Evolutionary conservation across 2,888 invertebrate species (phyloP), one percentile per base, ranked within the genome.

Genomic region (Caradrina kadenii): DNA sequence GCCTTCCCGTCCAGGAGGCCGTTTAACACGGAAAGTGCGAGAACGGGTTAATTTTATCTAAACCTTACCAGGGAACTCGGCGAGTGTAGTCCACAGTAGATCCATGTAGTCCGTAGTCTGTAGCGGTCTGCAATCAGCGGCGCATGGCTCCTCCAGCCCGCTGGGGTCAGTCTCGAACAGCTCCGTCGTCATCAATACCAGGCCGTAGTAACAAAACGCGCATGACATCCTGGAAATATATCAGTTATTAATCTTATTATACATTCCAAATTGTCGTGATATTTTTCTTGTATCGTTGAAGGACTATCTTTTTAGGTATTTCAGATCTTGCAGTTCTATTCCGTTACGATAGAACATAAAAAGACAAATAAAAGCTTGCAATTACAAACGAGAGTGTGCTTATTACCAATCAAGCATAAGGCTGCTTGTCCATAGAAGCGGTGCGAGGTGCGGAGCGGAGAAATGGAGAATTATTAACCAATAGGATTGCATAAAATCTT

Each of bases 181-280:
- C 90, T 99, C 99, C 0, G 99, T 99, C 1, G 99, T 99, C 98
- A 99, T 98, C 68, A 99, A 93, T 10, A 99, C 99, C 49, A 99
- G 96, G 0, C 99, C 99, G 90, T 99, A 99, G 93, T 99, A 99
- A 90, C 98, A 98, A 94, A 99, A 99, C 0, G 99, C 98, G 91
- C 99, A 99, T 0, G 98, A 97, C 97, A 98, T 97, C 98, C 98
- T 98, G 45, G 21, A 65, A 45, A 11, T 2, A 11, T 2, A 54
- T 54, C 8, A 35, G 22, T n/a, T 26, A 26, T 26, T 26, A 26
- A 26, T 26, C 26, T 26, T 3, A n/a, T n/a, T 4, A 26, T 26
- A 26, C 26, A 26, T 26, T 3, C 26, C n/a, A n/a, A n/a, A n/a
- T n/a, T n/a, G n/a, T n/a, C n/a, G n/a, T n/a, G n/a, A n/a, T n/a